phyloP scores from a whole-genome alignment of 2,113 vertebrate species.

The Psilopsiagon aymara region DNA sequence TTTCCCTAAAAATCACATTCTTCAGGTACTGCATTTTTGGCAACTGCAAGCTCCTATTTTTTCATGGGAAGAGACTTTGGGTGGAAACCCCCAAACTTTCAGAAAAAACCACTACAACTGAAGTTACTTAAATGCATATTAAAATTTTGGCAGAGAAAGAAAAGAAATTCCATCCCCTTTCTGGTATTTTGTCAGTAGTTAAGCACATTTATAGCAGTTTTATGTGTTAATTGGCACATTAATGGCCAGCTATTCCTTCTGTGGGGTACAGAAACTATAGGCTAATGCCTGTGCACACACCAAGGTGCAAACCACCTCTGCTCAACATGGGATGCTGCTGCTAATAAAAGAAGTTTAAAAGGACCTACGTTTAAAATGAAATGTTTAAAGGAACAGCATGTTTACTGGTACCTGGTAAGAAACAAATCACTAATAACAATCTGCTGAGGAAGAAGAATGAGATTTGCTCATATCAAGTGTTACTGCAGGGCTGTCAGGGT shows the following conservation, averaged over 20 bases:
- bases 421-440: not conserved
- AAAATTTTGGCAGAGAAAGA: not conserved
- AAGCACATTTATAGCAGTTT: not conserved
- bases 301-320: not conserved
- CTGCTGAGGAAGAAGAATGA: not conserved
- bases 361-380: not conserved
- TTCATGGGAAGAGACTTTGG: not conserved
- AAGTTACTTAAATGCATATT: not conserved
- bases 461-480: not conserved
- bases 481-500: not conserved
- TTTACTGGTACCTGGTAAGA: not conserved
- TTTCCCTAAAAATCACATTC: not conserved
- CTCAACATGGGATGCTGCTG: not conserved
- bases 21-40: not conserved
- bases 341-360: not conserved
- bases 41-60: not conserved
- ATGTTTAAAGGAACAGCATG: not conserved
- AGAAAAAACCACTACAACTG: not conserved
- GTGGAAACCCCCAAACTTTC: slow-evolving; percentile 14
- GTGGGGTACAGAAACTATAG: not conserved
- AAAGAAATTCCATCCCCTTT: not conserved
- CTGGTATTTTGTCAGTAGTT: not conserved
- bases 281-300: not conserved
- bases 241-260: not conserved
- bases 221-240: not conserved